These are phyloP conservation scores for Penaeus vannamei DNA, from an alignment of 1,140 invertebrate genomes.

Conservation along the genomic window DNA sequence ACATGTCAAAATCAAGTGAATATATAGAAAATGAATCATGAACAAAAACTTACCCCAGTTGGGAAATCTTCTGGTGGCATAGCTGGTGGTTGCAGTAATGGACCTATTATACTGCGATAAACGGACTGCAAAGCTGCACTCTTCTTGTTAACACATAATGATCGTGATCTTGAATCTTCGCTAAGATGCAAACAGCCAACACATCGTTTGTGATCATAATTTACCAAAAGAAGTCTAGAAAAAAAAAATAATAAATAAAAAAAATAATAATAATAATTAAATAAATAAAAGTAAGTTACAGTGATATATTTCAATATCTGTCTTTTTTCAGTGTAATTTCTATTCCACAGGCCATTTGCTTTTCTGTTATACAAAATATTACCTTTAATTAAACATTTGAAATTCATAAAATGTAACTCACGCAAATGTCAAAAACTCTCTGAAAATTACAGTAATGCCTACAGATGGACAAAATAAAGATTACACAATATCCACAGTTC, in stretches of 20 bases:
- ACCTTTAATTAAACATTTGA: too few relatives aligned
- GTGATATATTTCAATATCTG: too few relatives aligned
- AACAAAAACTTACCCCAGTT: slow-evolving; percentile 19
- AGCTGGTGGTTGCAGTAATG: slow-evolving; percentile 53
- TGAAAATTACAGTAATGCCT: too few relatives aligned
- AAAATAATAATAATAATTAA: not conserved
- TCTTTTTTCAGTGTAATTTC: too few relatives aligned
- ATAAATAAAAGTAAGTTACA: not conserved
- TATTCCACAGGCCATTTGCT: too few relatives aligned
- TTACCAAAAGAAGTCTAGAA: slow-evolving; percentile 60
- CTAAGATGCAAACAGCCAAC: slow-evolving; percentile 62
- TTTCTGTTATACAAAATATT: too few relatives aligned
- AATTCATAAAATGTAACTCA: too few relatives aligned
- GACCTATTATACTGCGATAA: slow-evolving; percentile 51
- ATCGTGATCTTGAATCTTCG: slow-evolving; percentile 48
- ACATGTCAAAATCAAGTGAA: not conserved
- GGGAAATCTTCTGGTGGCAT: slow-evolving; percentile 63
- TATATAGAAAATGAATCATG: not conserved
- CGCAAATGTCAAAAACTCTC: too few relatives aligned
- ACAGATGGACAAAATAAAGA: too few relatives aligned
- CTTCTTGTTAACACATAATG: slow-evolving; percentile 38
- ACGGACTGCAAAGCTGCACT: slow-evolving; percentile 44
- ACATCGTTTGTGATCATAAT: slow-evolving; percentile 63
- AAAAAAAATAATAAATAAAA: not conserved
- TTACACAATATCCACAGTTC: too few relatives aligned